These are phyloP conservation scores for Megalops cyprinoides DNA, from an alignment of 2,797 vertebrate genomes.

Conservation along the genomic window DNA sequence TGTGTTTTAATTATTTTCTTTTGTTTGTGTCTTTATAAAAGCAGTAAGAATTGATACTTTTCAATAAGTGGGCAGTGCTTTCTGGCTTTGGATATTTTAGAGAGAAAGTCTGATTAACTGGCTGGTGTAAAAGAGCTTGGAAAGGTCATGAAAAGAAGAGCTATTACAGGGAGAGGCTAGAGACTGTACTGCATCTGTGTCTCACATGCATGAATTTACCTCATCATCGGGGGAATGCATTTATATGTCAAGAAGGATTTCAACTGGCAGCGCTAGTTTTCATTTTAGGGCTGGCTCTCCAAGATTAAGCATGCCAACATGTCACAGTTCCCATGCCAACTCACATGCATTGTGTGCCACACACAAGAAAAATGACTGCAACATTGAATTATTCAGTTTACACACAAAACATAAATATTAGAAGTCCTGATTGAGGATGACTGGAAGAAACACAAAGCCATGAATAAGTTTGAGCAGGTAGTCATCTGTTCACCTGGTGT, in stretches of 20 bases:
- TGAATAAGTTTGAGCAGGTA: no score
- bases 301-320: no score
- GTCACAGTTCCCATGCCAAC: no score
- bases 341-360: no score
- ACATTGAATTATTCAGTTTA: no score
- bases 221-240: neutral
- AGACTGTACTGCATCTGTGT: neutral
- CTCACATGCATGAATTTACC: neutral
- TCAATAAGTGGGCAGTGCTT: conserved; percentile 15
- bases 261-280: neutral
- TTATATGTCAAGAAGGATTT: conserved; percentile 16
- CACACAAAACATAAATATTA: no score
- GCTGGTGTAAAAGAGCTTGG: neutral
- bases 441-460: no score
- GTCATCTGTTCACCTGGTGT: no score
- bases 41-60: conserved; percentile 16
- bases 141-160: conserved; percentile 11
- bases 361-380: no score
- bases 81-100: conserved; percentile 5
- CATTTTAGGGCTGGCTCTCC: neutral
- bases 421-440: no score
- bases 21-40: conserved; percentile 11
- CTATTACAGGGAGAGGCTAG: conserved; percentile 3
- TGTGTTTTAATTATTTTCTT: neutral
- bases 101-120: conserved; percentile 4